Base-by-base conservation (phyloP, 2,797 vertebrate species). In the Ambastaia sidthimunki region DNA sequence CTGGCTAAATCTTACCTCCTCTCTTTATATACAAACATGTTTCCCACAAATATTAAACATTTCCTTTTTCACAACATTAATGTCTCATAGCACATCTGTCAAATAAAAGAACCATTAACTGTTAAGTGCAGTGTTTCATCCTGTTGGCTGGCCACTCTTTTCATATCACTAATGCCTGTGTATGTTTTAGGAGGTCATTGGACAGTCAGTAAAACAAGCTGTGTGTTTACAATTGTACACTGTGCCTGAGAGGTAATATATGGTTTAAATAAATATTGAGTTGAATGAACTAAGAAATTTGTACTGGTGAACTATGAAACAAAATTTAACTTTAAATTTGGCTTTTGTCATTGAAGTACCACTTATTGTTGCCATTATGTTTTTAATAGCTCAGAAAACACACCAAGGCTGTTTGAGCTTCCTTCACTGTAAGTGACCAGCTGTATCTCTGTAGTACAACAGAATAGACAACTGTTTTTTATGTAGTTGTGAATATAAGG, bases 111-210 rank as follows among this genome's bases (percentile, higher is more conserved):
- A n/a, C 47, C 66, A 77, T 69, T 47, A 54, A 37, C 60, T 55
- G 5, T 65, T 75, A 37, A 37, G 19, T 68, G 13, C 19, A 52
- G 13, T 68, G 48, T 28, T 74, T 67, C 54, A 11, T 48, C 31
- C 28, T 73, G 74, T 59, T 55, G 78, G 44, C 50, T 59, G 54
- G 11, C 31, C 7, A 10, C 48, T 28, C 4, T 50, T 65, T 34
- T 16, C 16, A 34, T 54, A 13, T 11, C 34, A 67, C 69, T 81
- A 18, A 78, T 74, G 50, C 7, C 15, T 31, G 19, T 1, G 9
- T 87, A 0, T n/a, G n/a, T 85, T 85, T 75, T 90, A 99, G 98
- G 95, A 97, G 90, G 92, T 98, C 23, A 98, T 99, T 87, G 97
- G 98, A 34, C 95, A 91, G 84, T 97, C 98, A 0, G 93, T 99